A percentile compares a stretch with the other conserved stretches of the same genome.
Evolutionary conservation across 2,113 vertebrate genomes (phyloP).

Genomic region (Lepisosteus osseus): DNA sequence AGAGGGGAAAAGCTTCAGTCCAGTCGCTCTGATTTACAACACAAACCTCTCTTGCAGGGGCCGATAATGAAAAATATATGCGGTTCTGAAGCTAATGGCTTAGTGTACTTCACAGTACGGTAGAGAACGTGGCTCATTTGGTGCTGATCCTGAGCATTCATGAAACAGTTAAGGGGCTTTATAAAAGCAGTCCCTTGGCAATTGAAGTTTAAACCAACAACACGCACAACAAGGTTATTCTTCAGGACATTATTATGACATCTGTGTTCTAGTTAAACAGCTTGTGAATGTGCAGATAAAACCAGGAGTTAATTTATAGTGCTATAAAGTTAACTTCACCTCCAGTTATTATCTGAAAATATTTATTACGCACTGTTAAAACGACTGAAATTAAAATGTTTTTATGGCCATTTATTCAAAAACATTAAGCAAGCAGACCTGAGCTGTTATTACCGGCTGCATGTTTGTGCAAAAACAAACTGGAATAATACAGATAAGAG

Average conservation of each 20-base stretch:
- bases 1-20: too few species aligned
- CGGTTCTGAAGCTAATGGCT: too few species aligned
- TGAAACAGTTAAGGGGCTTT: slow-evolving; percentile 39
- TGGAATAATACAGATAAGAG: slow-evolving; percentile 51
- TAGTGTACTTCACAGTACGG: too few species aligned
- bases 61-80: too few species aligned
- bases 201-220: slow-evolving; percentile 34
- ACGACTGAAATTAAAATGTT: slow-evolving; percentile 49
- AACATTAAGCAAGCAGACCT: slow-evolving; percentile 40
- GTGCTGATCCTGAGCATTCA: slow-evolving; percentile 24
- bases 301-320: slow-evolving; percentile 44
- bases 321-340: slow-evolving; percentile 48
- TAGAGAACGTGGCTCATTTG: not conserved
- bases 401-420: slow-evolving; percentile 52
- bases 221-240: slow-evolving; percentile 51
- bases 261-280: slow-evolving; percentile 52
- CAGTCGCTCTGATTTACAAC: too few species aligned
- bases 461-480: slow-evolving; percentile 53
- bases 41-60: too few species aligned
- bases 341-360: slow-evolving; percentile 55
- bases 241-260: slow-evolving; percentile 49
- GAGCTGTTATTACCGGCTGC: slow-evolving; percentile 35
- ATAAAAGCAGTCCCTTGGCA: slow-evolving; percentile 28
- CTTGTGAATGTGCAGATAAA: slow-evolving; percentile 50
- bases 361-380: slow-evolving; percentile 51